Percentiles rank a stretch among this genome's conserved stretches.
Conservation (phyloP, 2,797 vertebrate genomes). For the Trichosurus vulpecula region DNA sequence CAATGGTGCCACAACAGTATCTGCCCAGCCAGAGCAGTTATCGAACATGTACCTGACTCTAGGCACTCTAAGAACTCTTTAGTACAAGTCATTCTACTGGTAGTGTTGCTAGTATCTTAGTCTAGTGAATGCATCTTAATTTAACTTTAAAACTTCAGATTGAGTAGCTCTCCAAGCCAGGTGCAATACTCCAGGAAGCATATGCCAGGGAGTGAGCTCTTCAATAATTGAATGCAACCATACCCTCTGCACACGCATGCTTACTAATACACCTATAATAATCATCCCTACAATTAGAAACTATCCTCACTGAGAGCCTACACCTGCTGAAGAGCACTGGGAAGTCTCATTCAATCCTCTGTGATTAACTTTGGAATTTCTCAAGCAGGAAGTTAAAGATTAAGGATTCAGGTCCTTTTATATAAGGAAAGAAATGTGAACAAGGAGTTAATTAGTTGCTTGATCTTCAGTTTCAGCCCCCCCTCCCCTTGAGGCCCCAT, state of each 20-base stretch:
- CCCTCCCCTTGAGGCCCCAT: not conserved
- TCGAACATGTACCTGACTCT: conserved; percentile 5
- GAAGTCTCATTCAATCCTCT: not conserved
- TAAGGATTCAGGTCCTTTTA: not conserved
- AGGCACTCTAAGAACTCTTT: not conserved
- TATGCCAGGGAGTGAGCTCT: not conserved
- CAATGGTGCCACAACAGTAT: not conserved
- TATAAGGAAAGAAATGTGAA: not conserved
- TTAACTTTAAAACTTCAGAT: conserved; percentile 21
- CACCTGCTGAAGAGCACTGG: not conserved
- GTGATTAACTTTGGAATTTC: not conserved
- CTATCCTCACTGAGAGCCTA: not conserved
- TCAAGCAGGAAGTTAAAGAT: not conserved
- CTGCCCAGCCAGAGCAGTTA: not conserved
- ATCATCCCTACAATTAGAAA: not conserved
- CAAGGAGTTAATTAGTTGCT: not conserved
- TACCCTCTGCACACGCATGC: not conserved
- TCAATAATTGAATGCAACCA: not conserved
- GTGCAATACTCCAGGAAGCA: conserved; percentile 3
- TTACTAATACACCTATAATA: not conserved
- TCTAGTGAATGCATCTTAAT: conserved; percentile 12
- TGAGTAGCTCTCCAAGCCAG: not conserved
- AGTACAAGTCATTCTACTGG: not conserved
- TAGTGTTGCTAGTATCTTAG: not conserved
- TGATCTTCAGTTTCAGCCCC: not conserved